Evolutionary conservation across 2,888 invertebrate species (phyloP).

Genomic region (Volucella zonaria): DNA sequence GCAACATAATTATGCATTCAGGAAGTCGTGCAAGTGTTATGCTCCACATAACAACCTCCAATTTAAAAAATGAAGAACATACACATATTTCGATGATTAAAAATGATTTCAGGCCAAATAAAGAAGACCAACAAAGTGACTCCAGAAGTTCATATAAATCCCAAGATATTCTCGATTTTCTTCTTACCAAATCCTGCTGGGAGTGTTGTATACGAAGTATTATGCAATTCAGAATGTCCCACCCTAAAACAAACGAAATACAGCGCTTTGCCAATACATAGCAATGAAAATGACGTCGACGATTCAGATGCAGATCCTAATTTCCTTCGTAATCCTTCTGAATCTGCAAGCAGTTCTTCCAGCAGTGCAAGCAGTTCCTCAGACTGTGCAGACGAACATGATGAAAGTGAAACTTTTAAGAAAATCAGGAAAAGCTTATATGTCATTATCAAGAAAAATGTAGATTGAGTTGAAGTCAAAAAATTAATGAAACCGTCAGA

Average conservation of each 20-base stretch:
- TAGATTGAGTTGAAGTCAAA: constrained; percentile 8
- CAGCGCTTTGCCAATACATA: constrained; percentile 18
- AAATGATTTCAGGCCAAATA: no score
- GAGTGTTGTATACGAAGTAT: constrained; percentile 6
- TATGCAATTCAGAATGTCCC: constrained; percentile 13
- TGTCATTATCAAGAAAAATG: constrained; percentile 28
- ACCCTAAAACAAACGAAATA: constrained; percentile 19
- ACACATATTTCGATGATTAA: no score
- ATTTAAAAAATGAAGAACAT: no score
- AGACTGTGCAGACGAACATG: no score
- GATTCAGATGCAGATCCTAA: constrained; percentile 36
- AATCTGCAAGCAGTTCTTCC: constrained; percentile 10
- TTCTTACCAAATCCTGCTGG: neutral
- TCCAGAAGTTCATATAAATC: neutral
- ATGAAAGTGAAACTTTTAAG: no score
- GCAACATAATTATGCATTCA: neutral
- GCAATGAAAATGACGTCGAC: constrained; percentile 38
- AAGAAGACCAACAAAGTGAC: no score
- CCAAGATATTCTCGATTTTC: neutral
- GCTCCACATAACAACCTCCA: neutral
- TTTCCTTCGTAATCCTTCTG: constrained; percentile 14
- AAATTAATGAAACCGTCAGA: constrained; percentile 19
- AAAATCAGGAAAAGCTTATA: constrained; percentile 13
- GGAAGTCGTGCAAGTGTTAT: neutral
- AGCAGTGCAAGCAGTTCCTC: constrained; percentile 11